Evolutionary conservation across 2,113 vertebrate genomes (phyloP), one percentile per base, ranked within the genome.

Genomic region (Anser brachyrhynchus): DNA sequence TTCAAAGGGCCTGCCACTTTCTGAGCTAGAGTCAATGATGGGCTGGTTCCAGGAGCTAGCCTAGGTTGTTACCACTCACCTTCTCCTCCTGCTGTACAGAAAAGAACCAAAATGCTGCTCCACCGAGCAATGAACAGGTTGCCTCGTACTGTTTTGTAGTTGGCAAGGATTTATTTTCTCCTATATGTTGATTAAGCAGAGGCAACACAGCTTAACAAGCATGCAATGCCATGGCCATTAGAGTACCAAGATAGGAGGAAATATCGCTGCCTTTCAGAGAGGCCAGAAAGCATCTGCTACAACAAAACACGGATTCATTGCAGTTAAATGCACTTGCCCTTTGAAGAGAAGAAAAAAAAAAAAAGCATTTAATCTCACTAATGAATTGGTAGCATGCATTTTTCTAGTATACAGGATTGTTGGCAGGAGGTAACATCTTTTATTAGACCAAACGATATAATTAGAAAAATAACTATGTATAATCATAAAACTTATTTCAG

Each of bases 151-250:
- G 28, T 9, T 89, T 92, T 57, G 76, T 72, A 57, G 43, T 71
- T 92, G 80, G 69, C 35, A 92, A 59, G 74, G 80, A 94, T 93
- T 92, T 95, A 74, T 33, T 65, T 87, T 88, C 76, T 59, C 26
- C 80, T 80, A 54, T 31, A 44, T 16, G 35, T 51, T 21, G 6
- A 83, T 84, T 85, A 95, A 93, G 71, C 37, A 83, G 77, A 92
- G 74, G 44, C 33, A 94, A 84, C n/a, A 87, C 94, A 95, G 89
- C 83, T 81, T 78, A 92, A 93, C 89, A 77, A 93, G 33, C 75
- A 78, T 81, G 90, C 67, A 54, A 55, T 84, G 64, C 28, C 31
- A 70, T 3, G 83, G 29, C 61, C 41, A 2, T 55, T 21, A 51
- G 52, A 89, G 67, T 55, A 89, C 55, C 59, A 44, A 0, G 0